Percentiles rank a stretch among this genome's conserved stretches.
phyloP scores from a whole-genome alignment of 2,797 vertebrate species.

The Sebastiscus tertius region DNA sequence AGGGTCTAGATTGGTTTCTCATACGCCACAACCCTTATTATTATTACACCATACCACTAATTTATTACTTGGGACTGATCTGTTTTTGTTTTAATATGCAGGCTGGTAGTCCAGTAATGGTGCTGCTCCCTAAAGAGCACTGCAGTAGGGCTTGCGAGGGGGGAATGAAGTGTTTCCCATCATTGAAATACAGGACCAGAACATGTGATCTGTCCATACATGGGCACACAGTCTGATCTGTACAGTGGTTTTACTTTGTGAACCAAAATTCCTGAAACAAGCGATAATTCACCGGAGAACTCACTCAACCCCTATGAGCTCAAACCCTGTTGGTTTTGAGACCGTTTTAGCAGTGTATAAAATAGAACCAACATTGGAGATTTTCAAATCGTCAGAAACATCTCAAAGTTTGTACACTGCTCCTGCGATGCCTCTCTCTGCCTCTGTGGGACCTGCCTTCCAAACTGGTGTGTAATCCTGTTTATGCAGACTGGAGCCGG shows the following conservation, averaged over 20 bases:
- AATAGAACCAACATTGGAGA: background rate
- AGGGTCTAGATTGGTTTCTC: background rate
- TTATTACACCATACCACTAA: background rate
- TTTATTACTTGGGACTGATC: background rate
- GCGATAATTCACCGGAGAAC: background rate
- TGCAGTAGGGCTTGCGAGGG: background rate
- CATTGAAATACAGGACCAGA: background rate
- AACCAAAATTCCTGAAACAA: too few relatives aligned
- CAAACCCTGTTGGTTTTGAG: background rate
- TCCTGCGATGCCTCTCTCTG: background rate
- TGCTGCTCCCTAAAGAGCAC: background rate
- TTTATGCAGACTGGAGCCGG: background rate
- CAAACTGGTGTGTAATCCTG: background rate
- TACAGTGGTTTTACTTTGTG: background rate
- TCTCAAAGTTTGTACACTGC: background rate
- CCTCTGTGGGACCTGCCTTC: background rate
- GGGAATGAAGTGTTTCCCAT: background rate
- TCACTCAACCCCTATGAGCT: background rate
- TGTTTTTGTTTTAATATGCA: too few relatives aligned
- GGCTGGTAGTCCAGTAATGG: background rate
- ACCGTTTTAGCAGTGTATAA: background rate
- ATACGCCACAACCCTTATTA: background rate
- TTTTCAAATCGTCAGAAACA: background rate
- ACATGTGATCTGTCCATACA: slow-evolving; percentile 35
- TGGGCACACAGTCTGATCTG: slow-evolving; percentile 29